A percentile compares a stretch with the other conserved stretches of the same genome.
Conservation (phyloP, 2,113 vertebrate species). For the Pelodiscus sinensis region DNA sequence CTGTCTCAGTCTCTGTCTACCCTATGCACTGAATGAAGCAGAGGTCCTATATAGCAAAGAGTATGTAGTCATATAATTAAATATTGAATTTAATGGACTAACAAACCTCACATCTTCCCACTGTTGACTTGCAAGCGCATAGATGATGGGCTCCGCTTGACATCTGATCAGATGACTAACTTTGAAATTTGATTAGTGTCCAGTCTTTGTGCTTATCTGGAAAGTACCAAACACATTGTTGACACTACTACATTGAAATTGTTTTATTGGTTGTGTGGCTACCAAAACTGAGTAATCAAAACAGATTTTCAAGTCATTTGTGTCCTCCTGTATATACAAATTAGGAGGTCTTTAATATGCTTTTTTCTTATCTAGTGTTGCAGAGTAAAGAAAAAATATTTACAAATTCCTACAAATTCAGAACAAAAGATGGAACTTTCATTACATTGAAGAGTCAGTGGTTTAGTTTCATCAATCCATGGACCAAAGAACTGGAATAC, state of each 20-base stretch:
- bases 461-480: constrained; percentile 95
- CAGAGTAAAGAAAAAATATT: constrained; percentile 92
- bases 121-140: not conserved
- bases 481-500: constrained; percentile 96
- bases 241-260: not conserved
- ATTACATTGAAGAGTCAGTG: constrained; percentile 91
- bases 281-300: not conserved
- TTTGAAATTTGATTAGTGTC: not conserved
- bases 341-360: not conserved
- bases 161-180: not conserved
- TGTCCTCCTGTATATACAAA: not conserved
- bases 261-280: not conserved
- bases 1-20: not conserved
- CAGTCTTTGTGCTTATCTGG: not conserved
- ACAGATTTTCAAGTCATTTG: not conserved
- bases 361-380: constrained; percentile 79
- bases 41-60: not conserved
- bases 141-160: not conserved
- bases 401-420: constrained; percentile 92
- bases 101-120: not conserved
- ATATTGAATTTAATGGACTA: rapidly evolving
- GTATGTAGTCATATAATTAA: not conserved
- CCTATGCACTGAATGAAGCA: not conserved
- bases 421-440: constrained; percentile 89
- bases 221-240: not conserved